Evolutionary conservation across 2,113 vertebrate species (phyloP), one percentile per base, ranked within the genome.

Genomic region (Psammodynastes pulverulentus): DNA sequence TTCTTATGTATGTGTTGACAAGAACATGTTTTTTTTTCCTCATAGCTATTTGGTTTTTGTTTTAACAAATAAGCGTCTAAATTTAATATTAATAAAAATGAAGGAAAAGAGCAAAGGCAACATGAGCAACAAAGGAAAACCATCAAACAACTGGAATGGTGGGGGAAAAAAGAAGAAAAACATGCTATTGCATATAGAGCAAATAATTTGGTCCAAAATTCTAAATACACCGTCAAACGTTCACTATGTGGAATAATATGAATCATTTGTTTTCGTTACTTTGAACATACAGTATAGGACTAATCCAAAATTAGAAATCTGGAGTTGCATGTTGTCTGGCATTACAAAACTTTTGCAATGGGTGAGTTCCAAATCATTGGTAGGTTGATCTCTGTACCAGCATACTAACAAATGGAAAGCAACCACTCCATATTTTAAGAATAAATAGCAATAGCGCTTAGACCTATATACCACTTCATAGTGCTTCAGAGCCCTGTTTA

Each of bases 21-120:
- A 87, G 94, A 21, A 54, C 26, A 49, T 94, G n/a, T n/a, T n/a
- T n/a, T 95, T 3, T 54, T 56, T 72, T 94, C 85, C 72, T 94
- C 92, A 5, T 34, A 92, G 5, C 0, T 3, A 5, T 52, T 89
- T 90, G 92, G 87, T 91, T 91, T 93, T 34, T 89, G 13, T 91
- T 93, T 34, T 89, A 9, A 39, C 9, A 79, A 21, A 79, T 43
- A 39, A 39, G 34, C 15, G 39, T 79, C 34, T 39, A 39, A 79
- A 79, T 79, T 79, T 39, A 43, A 79, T 21, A 21, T 79, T 43
- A 79, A 79, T 79, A 79, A 79, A 72, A 72, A 72, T 39, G 34
- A 79, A 34, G 34, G 17, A 21, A 79, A 79, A 79, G 34, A 79
- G 17, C 67, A 72, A 72, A 39, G 15, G n/a, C 67, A 39, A 34